Percentiles rank a stretch among this genome's conserved stretches.
Evolutionary conservation across 1,140 invertebrate genomes (phyloP).

Genomic region (Melanaphis sacchari): DNA sequence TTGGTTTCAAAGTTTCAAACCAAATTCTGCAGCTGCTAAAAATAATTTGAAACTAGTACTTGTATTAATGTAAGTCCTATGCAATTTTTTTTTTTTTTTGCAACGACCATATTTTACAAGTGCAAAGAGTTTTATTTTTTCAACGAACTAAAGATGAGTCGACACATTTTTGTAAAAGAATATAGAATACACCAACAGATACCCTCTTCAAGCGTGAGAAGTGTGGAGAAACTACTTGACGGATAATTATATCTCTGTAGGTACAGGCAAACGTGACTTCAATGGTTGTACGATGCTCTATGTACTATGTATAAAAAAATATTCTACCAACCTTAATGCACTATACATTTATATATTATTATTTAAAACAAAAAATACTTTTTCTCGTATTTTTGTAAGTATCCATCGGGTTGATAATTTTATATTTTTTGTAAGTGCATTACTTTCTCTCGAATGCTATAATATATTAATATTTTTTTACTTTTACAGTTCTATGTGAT

Average conservation of each 20-base stretch:
- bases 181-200: conserved; percentile 4
- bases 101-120: conserved; percentile 32
- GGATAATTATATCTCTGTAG: conserved; percentile 30
- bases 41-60: background rate
- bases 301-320: background rate
- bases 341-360: background rate
- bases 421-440: background rate
- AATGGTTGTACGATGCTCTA: background rate
- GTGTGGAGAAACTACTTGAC: conserved; percentile 24
- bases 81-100: conserved; percentile 21
- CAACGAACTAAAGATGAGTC: conserved; percentile 31
- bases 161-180: conserved; percentile 33
- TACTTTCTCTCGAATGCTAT: background rate
- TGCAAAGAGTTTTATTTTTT: conserved; percentile 31
- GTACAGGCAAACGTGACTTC: background rate
- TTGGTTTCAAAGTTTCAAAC: background rate
- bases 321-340: background rate
- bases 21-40: background rate
- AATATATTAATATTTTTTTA: background rate
- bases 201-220: conserved; percentile 19
- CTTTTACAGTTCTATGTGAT: background rate
- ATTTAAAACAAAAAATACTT: background rate
- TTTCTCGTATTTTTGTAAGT: conserved; percentile 1
- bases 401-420: background rate
- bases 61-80: conserved; percentile 28